phyloP scores from a whole-genome alignment of 2,797 vertebrate species.

The Leptodactylus fallax region DNA sequence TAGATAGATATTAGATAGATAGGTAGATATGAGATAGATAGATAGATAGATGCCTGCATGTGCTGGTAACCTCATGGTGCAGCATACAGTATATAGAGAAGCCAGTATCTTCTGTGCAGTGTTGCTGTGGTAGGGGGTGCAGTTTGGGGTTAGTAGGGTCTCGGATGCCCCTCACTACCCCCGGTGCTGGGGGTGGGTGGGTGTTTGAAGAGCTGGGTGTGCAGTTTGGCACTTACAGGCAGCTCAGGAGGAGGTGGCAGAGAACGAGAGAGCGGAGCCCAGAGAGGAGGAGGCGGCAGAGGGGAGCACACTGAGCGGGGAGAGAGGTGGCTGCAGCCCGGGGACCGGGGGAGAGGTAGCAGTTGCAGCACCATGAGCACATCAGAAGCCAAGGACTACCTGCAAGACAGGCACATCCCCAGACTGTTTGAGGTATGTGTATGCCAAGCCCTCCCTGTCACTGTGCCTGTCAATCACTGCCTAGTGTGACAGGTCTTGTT shows the following conservation, averaged over 20 bases:
- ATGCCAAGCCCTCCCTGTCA: no score
- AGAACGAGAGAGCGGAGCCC: neutral
- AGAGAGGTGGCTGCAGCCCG: neutral
- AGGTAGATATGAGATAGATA: neutral
- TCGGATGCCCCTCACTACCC: neutral
- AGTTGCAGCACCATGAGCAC: slow-evolving; percentile 54
- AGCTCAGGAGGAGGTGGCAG: slow-evolving; percentile 26
- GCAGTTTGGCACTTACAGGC: neutral
- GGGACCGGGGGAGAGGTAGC: neutral
- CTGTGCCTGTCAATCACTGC: no score
- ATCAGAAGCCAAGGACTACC: slow-evolving; percentile 56
- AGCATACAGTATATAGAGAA: neutral
- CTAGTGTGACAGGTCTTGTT: no score
- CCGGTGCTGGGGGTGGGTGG: neutral
- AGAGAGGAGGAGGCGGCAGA: slow-evolving; percentile 13
- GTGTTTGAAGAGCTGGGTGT: neutral
- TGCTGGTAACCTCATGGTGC: neutral
- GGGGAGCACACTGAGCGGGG: neutral
- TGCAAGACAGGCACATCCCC: slow-evolving; percentile 57
- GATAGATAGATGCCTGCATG: neutral
- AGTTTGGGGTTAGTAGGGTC: neutral
- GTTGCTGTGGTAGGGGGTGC: neutral
- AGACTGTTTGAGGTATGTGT: slow-evolving; percentile 63
- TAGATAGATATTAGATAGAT: neutral
- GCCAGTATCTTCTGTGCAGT: neutral